Evolutionary conservation across 2,888 invertebrate species (phyloP), one percentile per base, ranked within the genome.

Genomic region (Arrhopalites spinosus): DNA sequence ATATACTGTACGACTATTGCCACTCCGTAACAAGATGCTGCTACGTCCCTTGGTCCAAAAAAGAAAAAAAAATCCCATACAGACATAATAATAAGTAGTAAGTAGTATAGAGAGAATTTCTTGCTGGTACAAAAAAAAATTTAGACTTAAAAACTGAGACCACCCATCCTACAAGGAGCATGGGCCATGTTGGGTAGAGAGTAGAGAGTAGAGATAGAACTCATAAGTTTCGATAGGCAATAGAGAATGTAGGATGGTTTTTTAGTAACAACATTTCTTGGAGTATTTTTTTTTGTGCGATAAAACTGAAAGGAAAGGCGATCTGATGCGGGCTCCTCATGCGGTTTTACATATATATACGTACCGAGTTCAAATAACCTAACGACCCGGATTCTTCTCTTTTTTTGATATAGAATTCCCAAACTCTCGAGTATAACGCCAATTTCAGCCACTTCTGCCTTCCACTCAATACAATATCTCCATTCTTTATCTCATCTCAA

Each of bases 331-430:
- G 70, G 70, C 59, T 45, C 59, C 25, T n/a, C 66, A 23, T 66
- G 66, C 20, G 66, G 43, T 43, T 45, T 66, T 45, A 17, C 66
- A n/a, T n/a, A n/a, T n/a, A n/a, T n/a, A n/a, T n/a, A n/a, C n/a
- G n/a, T n/a, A n/a, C 66, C 43, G 43, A 66, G 66, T 66, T 66
- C 66, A 66, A 66, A 66, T 66, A 66, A 66, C 66, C 43, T 66
- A 66, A 43, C 66, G 43, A 66, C 43, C 43, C 66, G 66, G 29
- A 50, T 11, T 43, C 66, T 45, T 66, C 43, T 27, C 45, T 23
- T 3, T 20, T 66, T 25, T 63, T 27, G 27, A 29, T 66, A 45
- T 66, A 66, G 20, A 66, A 66, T 66, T 45, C 23, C 66, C 15
- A 66, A 66, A 43, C 66, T 64, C 7, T 30, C 17, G n/a, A n/a